Base-by-base conservation (phyloP, 2,797 vertebrate genomes). In the Coilia nasus region DNA sequence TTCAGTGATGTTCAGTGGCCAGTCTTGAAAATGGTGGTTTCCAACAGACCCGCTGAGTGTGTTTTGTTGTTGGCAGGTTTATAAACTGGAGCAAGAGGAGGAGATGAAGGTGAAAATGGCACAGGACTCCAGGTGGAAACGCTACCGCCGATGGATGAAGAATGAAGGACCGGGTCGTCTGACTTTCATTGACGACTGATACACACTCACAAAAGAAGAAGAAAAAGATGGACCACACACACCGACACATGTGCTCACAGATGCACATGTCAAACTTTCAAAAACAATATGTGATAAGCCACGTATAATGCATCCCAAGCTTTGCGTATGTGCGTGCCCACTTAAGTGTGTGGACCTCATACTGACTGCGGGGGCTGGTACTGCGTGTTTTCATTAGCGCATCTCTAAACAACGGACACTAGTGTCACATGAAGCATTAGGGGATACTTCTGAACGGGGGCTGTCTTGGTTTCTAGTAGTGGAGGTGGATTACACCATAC, bases 31-130 rank as follows among this genome's bases (percentile, higher is more conserved):
- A 21, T 15, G 14, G 31, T 75, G 14, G 14, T 9, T 78, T 25
- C 25, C 35, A 12, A 35, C 60, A 0, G 59, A 19, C 78, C 6
- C 12, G 57, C 17, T 25, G 6, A 25, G 60, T 23, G 94, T 86
- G 75, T 44, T 23, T 41, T 3, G 50, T 82, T 15, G 81, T 19
- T 57, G 0, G 54, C 85, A 99, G 98, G 90, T 95, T 14, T 97
- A 98, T 89, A 97, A 93, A 89, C 94, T 91, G 85, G 96, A 99
- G 86, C 98, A 99, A 91, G 97, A 99, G 87, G 97, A 98, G 89
- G 97, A 99, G 90, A 94, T 98, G 92, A 99, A 99, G 94, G 95
- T 96, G 82, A 99, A 98, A 89, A 96, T 99, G 97, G 98, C 98
- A 1, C 96, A 93, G 23, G 97, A 99, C 90, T 95, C 97, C 0